phyloP scores from a whole-genome alignment of 2,113 vertebrate genomes.

The Aspidoscelis tigris region DNA sequence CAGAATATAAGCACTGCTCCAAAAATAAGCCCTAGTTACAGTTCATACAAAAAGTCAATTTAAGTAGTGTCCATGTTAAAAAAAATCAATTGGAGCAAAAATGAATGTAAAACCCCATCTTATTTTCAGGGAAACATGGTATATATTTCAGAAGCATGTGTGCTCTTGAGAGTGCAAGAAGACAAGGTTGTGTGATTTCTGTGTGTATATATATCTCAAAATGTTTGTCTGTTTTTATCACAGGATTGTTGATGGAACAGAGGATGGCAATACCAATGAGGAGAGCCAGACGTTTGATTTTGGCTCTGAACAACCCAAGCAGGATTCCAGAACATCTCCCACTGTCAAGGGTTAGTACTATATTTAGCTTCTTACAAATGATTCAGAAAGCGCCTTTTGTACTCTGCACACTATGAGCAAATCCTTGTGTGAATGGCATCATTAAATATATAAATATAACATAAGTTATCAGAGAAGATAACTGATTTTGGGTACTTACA shows the following conservation, averaged over 20 bases:
- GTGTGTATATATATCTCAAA: conserved; percentile 31
- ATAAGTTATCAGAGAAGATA: background rate
- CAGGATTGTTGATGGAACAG: conserved; percentile 84
- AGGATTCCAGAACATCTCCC: conserved; percentile 74
- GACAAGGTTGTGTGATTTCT: conserved; percentile 17
- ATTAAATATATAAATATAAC: background rate
- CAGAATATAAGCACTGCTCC: too few relatives aligned
- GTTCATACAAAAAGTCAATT: too few relatives aligned
- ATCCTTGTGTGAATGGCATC: background rate
- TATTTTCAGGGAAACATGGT: background rate
- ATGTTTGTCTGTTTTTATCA: conserved; percentile 28
- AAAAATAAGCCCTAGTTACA: too few relatives aligned
- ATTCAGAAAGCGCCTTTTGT: conserved; percentile 18
- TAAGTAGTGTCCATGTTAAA: too few relatives aligned
- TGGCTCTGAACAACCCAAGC: conserved; percentile 73
- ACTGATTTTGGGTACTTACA: background rate
- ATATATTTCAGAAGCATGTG: background rate
- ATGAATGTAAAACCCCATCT: background rate
- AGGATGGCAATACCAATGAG: conserved; percentile 76
- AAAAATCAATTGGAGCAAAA: too few relatives aligned
- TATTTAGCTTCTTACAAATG: conserved; percentile 29
- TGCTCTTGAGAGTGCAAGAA: background rate
- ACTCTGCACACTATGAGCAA: background rate
- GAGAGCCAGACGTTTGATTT: conserved; percentile 81
- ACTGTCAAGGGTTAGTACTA: conserved; percentile 72